Conservation (phyloP, 2,113 vertebrate genomes). For the Phasianus colchicus region DNA sequence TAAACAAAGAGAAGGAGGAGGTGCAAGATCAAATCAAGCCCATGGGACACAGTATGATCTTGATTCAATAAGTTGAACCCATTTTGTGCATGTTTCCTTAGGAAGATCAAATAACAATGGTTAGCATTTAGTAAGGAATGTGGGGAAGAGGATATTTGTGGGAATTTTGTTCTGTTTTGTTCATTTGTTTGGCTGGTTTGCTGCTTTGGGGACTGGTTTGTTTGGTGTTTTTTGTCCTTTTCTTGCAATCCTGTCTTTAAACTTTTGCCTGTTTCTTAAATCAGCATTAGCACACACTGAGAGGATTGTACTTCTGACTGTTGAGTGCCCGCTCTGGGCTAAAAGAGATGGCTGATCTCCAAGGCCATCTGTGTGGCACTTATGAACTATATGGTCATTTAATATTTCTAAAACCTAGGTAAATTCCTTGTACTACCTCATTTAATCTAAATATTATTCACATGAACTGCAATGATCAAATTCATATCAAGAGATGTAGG, state of each 20-base stretch:
- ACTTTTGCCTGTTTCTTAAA: neutral
- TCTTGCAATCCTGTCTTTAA: neutral
- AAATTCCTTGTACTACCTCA: neutral
- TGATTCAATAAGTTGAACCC: neutral
- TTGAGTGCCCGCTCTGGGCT: neutral
- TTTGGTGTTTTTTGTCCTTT: neutral
- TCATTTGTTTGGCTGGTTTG: neutral
- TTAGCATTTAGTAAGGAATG: neutral
- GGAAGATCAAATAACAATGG: neutral
- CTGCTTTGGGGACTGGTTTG: fast-evolving
- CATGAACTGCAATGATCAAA: neutral
- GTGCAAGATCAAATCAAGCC: neutral
- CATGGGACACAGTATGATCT: neutral
- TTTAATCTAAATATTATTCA: neutral
- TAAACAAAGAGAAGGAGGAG: neutral
- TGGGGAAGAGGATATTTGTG: neutral
- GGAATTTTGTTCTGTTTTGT: neutral
- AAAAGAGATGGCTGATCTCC: neutral
- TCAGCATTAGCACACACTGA: neutral
- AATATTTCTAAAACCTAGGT: neutral
- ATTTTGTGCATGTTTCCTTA: neutral
- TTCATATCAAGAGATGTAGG: neutral
- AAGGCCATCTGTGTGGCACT: neutral
- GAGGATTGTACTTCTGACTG: neutral
- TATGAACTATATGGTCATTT: neutral